Conservation (phyloP, 1,140 invertebrate genomes). For the Lasioglossum baleicum region DNA sequence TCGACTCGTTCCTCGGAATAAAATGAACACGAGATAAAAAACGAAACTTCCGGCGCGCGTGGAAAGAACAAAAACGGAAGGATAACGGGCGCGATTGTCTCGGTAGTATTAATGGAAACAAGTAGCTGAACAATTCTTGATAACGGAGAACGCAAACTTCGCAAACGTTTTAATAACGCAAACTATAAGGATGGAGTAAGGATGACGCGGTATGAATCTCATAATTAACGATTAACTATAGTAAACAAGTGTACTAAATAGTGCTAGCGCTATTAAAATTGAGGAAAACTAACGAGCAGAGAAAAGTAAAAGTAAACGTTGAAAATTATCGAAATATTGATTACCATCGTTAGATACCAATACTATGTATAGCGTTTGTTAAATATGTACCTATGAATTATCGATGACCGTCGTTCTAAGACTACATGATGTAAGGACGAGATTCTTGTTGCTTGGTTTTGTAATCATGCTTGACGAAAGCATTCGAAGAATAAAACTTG, state of each 20-base stretch:
- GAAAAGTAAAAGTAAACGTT: conserved; percentile 20
- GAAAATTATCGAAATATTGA: conserved; percentile 59
- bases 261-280: conserved; percentile 55
- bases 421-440: conserved; percentile 63
- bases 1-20: conserved; percentile 33
- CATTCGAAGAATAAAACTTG: conserved; percentile 76
- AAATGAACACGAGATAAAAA: conserved; percentile 22
- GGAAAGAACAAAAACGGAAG: not conserved
- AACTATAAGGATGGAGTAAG: conserved; percentile 34
- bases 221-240: conserved; percentile 58
- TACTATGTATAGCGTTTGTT: conserved; percentile 73
- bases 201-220: conserved; percentile 43
- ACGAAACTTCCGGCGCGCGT: not conserved
- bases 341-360: conserved; percentile 71
- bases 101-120: conserved; percentile 5
- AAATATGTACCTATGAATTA: conserved; percentile 72
- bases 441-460: conserved; percentile 80
- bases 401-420: conserved; percentile 63
- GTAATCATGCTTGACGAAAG: conserved; percentile 79
- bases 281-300: conserved; percentile 28
- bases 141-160: conserved; percentile 43
- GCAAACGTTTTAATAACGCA: conserved; percentile 49
- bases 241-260: conserved; percentile 61
- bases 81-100: not conserved
- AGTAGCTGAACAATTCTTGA: conserved; percentile 42